Conservation (phyloP, 2,113 vertebrate species). For the Dissostichus mawsoni region DNA sequence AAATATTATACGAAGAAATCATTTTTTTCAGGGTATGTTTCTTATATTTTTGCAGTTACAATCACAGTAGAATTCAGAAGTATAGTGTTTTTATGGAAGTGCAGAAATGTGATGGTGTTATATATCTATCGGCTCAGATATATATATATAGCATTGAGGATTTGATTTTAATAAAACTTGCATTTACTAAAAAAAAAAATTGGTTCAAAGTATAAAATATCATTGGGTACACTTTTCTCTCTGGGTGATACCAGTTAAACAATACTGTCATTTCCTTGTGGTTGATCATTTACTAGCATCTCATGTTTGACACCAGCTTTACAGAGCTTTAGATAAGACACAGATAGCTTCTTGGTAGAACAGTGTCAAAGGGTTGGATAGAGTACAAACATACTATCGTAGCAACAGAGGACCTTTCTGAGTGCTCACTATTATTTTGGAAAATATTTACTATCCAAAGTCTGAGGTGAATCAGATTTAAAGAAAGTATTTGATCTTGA, state of each 20-base stretch:
- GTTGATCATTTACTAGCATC: conserved; percentile 73
- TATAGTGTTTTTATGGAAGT: background rate
- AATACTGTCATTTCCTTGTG: conserved; percentile 14
- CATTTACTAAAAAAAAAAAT: background rate
- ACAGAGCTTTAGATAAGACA: conserved; percentile 68
- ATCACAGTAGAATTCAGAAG: background rate
- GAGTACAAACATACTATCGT: conserved; percentile 16
- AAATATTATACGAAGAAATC: background rate
- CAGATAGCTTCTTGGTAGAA: conserved; percentile 35
- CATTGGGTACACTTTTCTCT: background rate
- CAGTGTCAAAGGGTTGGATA: conserved; percentile 31
- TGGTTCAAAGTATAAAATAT: background rate
- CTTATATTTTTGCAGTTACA: background rate
- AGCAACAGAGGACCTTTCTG: background rate
- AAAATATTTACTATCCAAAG: background rate
- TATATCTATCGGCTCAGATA: background rate
- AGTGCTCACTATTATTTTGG: background rate
- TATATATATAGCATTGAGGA: too few species aligned
- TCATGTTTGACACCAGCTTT: conserved; percentile 64
- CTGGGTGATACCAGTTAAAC: conserved; percentile 36
- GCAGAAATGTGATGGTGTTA: background rate
- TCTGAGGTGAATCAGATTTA: conserved; percentile 12
- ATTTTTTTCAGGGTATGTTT: background rate
- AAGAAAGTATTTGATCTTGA: conserved; percentile 44
- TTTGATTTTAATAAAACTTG: background rate